Evolutionary conservation across 2,797 vertebrate species (phyloP).

Genomic region (Agapornis canus): DNA sequence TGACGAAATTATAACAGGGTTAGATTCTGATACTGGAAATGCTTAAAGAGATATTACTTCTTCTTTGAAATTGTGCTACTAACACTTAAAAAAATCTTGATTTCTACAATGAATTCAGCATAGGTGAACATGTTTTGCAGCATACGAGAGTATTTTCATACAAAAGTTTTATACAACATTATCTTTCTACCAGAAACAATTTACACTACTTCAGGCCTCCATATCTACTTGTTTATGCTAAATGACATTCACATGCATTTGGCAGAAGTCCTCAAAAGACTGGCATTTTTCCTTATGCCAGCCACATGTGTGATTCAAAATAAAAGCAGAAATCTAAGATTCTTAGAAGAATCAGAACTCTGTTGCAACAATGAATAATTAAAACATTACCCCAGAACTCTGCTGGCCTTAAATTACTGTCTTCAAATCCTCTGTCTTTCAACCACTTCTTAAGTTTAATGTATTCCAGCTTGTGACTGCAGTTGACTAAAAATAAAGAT

Average conservation of each 20-base stretch:
- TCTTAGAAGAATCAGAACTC: neutral
- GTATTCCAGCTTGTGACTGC: conserved; percentile 81
- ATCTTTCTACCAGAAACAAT: neutral
- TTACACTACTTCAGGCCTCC: neutral
- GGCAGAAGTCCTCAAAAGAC: neutral
- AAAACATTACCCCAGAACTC: conserved; percentile 82
- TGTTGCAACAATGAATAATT: neutral
- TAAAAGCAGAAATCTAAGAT: neutral
- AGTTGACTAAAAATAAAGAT: conserved; percentile 74
- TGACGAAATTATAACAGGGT: neutral
- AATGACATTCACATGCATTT: neutral
- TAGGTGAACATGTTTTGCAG: neutral
- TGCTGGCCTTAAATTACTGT: conserved; percentile 80
- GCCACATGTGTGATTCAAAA: neutral
- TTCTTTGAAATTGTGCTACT: neutral
- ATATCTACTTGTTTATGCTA: neutral
- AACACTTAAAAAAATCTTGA: neutral
- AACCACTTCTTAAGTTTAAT: conserved; percentile 87
- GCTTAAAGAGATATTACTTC: neutral
- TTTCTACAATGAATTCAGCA: neutral
- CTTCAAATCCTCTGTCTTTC: conserved; percentile 84
- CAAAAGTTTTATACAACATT: neutral
- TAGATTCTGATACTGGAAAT: neutral
- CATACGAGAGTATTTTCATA: neutral
- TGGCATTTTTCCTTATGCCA: neutral